Percentiles rank a stretch among this genome's conserved stretches.
phyloP scores from a whole-genome alignment of 35 echinoderm and acorn worm genomes.

The Stichopus chloronotus region DNA sequence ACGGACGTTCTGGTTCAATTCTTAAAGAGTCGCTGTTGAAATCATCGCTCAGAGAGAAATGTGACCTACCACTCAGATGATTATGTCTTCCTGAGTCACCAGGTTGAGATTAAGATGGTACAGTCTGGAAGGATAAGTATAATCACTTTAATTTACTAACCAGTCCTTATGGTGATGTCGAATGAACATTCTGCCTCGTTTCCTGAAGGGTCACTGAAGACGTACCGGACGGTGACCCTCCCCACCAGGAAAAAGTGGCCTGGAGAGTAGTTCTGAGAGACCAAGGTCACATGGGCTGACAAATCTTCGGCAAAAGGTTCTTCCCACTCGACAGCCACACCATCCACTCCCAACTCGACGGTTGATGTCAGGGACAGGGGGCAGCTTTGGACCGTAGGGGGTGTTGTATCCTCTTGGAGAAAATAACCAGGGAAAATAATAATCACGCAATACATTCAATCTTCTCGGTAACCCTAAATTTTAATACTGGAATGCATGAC shows the following conservation, averaged over 20 bases:
- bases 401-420: constrained; percentile 31
- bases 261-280: constrained; percentile 36
- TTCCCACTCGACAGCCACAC: constrained; percentile 61
- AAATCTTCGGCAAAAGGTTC: constrained; percentile 72
- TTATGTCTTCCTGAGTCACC: no score
- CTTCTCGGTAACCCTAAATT: no score
- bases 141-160: neutral
- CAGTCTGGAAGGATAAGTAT: no score
- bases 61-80: no score
- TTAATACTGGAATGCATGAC: no score
- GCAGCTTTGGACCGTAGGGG: constrained; percentile 57
- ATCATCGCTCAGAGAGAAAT: no score
- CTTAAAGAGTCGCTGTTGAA: no score
- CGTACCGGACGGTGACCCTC: constrained; percentile 60
- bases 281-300: neutral
- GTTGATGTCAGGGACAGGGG: constrained; percentile 37
- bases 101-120: no score
- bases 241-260: constrained; percentile 66
- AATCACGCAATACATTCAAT: neutral
- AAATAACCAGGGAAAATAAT: neutral
- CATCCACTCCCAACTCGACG: constrained; percentile 19
- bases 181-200: constrained; percentile 69
- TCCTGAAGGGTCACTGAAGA: constrained; percentile 38
- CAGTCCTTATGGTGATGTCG: constrained; percentile 59
- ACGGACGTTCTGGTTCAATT: no score